Evolutionary conservation across 2,888 invertebrate genomes (phyloP).

Genomic region (Eupithecia inturbata): DNA sequence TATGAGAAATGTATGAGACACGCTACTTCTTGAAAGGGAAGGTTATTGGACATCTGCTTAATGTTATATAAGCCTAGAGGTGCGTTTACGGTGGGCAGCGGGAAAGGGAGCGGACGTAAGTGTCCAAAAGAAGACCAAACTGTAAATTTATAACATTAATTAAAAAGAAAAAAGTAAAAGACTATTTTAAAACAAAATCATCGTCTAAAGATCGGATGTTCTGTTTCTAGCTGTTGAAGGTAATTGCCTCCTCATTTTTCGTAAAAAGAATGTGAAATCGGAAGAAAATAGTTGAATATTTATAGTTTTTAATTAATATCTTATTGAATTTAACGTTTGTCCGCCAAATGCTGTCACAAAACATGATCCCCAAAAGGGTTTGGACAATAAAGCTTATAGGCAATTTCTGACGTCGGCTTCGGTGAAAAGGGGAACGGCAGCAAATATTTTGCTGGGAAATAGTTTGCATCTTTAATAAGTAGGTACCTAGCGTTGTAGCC

Average conservation of each 20-base stretch:
- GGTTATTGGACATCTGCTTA: slow-evolving; percentile 11
- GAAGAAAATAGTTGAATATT: no score
- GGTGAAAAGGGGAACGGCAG: background rate
- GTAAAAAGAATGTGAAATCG: no score
- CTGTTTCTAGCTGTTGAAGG: no score
- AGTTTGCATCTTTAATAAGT: background rate
- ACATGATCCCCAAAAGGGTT: slow-evolving; percentile 2
- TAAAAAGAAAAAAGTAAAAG: no score
- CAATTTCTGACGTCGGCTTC: slow-evolving; percentile 6
- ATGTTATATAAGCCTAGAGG: background rate
- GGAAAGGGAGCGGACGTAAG: background rate
- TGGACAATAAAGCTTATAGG: slow-evolving; percentile 14
- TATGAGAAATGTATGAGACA: slow-evolving; percentile 18
- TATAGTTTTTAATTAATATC: no score
- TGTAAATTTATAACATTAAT: no score
- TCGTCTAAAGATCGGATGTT: no score
- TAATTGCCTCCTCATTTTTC: no score
- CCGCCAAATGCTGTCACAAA: background rate
- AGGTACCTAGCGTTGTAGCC: no score
- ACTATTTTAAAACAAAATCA: no score
- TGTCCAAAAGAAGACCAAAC: no score
- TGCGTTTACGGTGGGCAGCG: background rate
- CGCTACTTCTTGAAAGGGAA: background rate
- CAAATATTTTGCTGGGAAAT: background rate
- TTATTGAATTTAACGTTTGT: background rate